phyloP scores from a whole-genome alignment of 1,140 invertebrate species.

The Samia ricini region DNA sequence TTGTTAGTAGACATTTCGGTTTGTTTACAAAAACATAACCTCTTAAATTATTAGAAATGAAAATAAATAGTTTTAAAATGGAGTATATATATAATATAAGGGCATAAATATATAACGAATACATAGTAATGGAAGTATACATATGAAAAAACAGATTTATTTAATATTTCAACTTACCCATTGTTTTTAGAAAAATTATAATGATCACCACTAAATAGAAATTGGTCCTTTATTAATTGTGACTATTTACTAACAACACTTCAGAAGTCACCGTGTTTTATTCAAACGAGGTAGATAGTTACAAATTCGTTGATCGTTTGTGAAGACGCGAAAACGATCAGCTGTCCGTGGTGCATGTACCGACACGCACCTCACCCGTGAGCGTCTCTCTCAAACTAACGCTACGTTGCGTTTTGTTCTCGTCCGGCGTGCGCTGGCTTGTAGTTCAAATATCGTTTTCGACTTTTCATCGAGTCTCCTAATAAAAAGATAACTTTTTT shows the following conservation, averaged over 20 bases:
- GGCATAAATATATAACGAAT: no score
- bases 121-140: no score
- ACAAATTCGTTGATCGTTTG: slow-evolving; percentile 19
- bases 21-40: slow-evolving; percentile 19
- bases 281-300: slow-evolving; percentile 17
- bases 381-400: slow-evolving; percentile 49
- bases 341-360: slow-evolving; percentile 24
- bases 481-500: slow-evolving; percentile 31
- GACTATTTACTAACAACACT: slow-evolving; percentile 35
- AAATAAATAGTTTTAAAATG: background rate
- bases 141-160: background rate
- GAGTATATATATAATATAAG: background rate
- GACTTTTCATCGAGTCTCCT: slow-evolving; percentile 32
- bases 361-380: slow-evolving; percentile 36
- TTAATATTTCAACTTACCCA: slow-evolving; percentile 46
- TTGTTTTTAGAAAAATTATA: slow-evolving; percentile 33
- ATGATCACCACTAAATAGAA: slow-evolving; percentile 25
- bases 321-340: slow-evolving; percentile 51
- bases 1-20: background rate
- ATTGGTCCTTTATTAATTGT: slow-evolving; percentile 10
- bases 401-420: slow-evolving; percentile 35
- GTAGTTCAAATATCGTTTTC: slow-evolving; percentile 11
- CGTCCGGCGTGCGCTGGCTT: slow-evolving; percentile 22
- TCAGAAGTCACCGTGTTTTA: slow-evolving; percentile 38
- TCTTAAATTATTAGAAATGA: slow-evolving; percentile 2